A percentile compares a stretch with the other conserved stretches of the same genome.
These are phyloP conservation scores for Ochropacha duplaris DNA, from an alignment of 2,888 invertebrate species.

Conservation along the genomic window DNA sequence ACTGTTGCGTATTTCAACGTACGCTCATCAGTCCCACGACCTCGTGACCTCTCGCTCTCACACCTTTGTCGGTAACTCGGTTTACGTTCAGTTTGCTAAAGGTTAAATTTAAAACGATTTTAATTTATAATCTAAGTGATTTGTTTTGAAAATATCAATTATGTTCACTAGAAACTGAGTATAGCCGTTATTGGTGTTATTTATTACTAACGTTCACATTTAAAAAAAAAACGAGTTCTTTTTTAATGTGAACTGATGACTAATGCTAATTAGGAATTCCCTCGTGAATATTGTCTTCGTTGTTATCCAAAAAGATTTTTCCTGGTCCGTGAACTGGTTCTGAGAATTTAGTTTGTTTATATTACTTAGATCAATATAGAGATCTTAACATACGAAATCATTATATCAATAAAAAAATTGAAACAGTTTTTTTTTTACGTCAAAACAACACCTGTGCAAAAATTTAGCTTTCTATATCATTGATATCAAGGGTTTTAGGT, in stretches of 20 bases:
- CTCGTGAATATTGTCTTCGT: neutral
- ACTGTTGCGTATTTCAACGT: constrained; percentile 5
- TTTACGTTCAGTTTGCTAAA: constrained; percentile 1
- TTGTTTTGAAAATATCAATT: neutral
- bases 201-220: too few relatives aligned
- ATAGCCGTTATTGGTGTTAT: too few relatives aligned
- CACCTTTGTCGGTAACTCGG: constrained; percentile 9
- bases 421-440: too few relatives aligned
- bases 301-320: neutral
- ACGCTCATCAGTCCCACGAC: constrained; percentile 15
- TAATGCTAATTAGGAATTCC: neutral
- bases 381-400: neutral
- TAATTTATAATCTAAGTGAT: neutral
- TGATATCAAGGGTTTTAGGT: too few relatives aligned
- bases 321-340: neutral
- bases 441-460: too few relatives aligned
- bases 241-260: neutral
- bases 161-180: neutral
- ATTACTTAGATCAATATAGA: neutral
- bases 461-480: too few relatives aligned
- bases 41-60: constrained; percentile 15
- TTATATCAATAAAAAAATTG: too few relatives aligned
- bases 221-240: neutral
- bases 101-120: neutral
- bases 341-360: neutral